A percentile compares a stretch with the other conserved stretches of the same genome.
These are phyloP conservation scores for Anabacerthia variegaticeps DNA, from an alignment of 2,797 vertebrate species.

Conservation along the genomic window DNA sequence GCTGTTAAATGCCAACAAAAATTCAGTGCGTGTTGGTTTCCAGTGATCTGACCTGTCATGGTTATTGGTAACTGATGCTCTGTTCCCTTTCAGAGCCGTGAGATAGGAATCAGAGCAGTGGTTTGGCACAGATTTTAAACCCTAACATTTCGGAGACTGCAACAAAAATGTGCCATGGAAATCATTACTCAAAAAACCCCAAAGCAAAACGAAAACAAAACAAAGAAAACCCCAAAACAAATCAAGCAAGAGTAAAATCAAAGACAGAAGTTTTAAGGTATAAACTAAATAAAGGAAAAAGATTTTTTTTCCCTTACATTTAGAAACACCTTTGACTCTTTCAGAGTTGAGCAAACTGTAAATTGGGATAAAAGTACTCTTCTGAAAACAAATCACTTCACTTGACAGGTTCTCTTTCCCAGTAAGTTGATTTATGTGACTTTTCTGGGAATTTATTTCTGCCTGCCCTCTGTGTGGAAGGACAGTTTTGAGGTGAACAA, in stretches of 20 bases:
- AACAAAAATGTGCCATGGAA: background rate
- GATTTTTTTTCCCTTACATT: background rate
- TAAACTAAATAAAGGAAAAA: background rate
- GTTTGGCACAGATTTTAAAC: background rate
- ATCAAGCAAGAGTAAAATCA: background rate
- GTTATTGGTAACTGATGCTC: background rate
- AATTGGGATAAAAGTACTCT: background rate
- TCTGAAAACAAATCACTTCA: background rate
- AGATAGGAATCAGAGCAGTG: background rate
- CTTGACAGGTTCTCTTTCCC: background rate
- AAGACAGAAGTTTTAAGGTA: background rate
- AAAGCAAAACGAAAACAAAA: background rate
- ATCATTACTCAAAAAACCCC: background rate
- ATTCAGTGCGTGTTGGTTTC: rapidly evolving
- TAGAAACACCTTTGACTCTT: background rate
- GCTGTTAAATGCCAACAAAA: background rate
- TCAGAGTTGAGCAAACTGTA: background rate
- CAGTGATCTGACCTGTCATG: background rate
- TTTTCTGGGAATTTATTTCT: background rate
- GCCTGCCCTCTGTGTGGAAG: background rate
- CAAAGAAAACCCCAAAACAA: background rate
- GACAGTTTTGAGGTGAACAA: background rate
- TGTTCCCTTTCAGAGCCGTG: background rate
- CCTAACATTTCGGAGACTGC: rapidly evolving
- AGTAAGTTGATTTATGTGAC: background rate